Base-by-base conservation (phyloP, 2,888 invertebrate genomes). In the Tachina lurida region DNA sequence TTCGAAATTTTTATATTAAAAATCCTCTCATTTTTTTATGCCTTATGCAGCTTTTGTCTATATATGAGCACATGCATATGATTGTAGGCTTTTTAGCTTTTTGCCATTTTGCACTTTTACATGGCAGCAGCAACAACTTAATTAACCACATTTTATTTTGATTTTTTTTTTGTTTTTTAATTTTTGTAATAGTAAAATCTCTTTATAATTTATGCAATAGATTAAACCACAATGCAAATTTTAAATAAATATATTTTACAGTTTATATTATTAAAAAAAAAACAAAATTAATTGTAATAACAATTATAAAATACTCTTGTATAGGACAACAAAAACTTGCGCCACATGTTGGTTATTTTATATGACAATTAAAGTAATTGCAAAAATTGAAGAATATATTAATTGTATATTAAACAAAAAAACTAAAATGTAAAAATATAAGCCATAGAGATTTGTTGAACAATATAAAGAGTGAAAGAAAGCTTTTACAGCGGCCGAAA, bases 101-200 rank as follows among this genome's bases (percentile, higher is more conserved):
- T 77, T 47, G 15, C 47, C 22, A 47, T 65, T 47, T 31, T 22
- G 10, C 31, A 47, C 43, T 58, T n/a, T 77, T 45, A 60, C 41
- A 65, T 65, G 65, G 47, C 47, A 65, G 65, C 19, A 65, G 45
- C 19, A 49, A 49, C 67, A 60, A 81, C 67, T 68, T 75, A 81
- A 75, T 75, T 75, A 75, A 81, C 81, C 75, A 62, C 75, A 81
- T 65, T 80, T 65, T 15, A 56, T 47, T 45, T 65, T 60, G 2
- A 58, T 17, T n/a, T 17, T n/a, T 52, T 13, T 56, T n/a, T 17
- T n/a, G 41, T 13, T 56, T 31, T 22, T 45, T 22, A 31, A 31
- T 31, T 31, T 3, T 56, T 75, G 52, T 47, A 75, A 62, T 71
- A 62, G n/a, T 39, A 54, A 81, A 68, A 67, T 71, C 60, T 62